Base-by-base conservation (phyloP, 2,797 vertebrate genomes). In the Clamator glandarius region DNA sequence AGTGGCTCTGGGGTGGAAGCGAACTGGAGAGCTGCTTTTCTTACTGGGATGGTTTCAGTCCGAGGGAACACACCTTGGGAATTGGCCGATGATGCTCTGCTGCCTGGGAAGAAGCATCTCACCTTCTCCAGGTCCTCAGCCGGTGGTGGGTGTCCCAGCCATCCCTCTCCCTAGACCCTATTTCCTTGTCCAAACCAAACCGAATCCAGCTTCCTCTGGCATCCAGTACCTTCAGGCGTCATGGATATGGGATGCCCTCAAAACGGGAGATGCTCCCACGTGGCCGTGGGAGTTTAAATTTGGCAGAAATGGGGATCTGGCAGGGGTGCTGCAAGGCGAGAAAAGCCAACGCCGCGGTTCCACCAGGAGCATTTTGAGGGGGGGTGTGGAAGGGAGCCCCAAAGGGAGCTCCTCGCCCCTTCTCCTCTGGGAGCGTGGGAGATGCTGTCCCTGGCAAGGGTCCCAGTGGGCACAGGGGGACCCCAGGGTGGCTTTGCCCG, bases 221-320 rank as follows among this genome's bases (percentile, higher is more conserved):
- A 62, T 52, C 31, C 15, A 1, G 3, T 46, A 2, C 23, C 2
- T 39, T 59, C 3, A 1, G 54, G 36, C 36, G 4, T 44, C 59
- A 3, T n/a, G 3, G 25, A 42, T 8, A 8, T 4, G 51, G 69
- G 92, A 42, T 48, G 90, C 75, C 81, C 76, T 80, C 61, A 4
- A 8, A 73, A 3, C n/a, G 58, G 2, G 83, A 44, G 41, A 8
- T 3, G 0, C 17, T 72, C 31, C 51, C 9, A 0, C 6, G 6
- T 0, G 21, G 18, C 41, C 19, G 1, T 1, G 2, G 64, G 75
- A 24, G 14, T 14, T 66, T 6, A 11, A 55, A 33, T 2, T 1
- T 6, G 79, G 81, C 33, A 14, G 62, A 3, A n/a, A 51, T 8
- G 31, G 69, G 23, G 54, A 25, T 62, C 39, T 33, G 3, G 15